Evolutionary conservation across 2,797 vertebrate species (phyloP).

Genomic region (Serranus cabrilla): DNA sequence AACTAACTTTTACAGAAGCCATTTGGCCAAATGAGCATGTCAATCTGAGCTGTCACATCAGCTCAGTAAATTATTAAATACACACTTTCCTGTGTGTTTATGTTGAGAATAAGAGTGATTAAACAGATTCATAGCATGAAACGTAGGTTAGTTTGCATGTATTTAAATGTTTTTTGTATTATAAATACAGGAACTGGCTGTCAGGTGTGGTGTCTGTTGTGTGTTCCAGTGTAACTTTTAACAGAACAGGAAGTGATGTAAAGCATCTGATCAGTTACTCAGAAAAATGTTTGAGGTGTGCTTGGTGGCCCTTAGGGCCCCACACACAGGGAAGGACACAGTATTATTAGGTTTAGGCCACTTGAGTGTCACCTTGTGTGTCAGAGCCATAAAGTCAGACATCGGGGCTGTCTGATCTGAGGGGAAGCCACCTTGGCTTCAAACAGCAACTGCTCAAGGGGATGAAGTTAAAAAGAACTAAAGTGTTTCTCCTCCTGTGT

Average conservation of each 20-base stretch:
- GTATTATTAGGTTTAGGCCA: slow-evolving; percentile 13
- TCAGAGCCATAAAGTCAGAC: not conserved
- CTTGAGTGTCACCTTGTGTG: not conserved
- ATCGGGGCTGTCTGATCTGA: not conserved
- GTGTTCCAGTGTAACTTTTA: not conserved
- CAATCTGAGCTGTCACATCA: not conserved
- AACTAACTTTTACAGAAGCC: not conserved
- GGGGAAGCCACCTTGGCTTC: not conserved
- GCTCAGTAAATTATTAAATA: not conserved
- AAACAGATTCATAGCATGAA: too few relatives aligned
- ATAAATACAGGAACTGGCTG: not conserved
- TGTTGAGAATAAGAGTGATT: not conserved
- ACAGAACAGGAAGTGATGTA: not conserved
- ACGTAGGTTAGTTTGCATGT: too few relatives aligned
- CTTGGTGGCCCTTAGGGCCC: not conserved
- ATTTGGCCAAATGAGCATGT: not conserved
- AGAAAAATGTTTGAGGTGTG: not conserved
- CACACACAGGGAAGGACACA: not conserved
- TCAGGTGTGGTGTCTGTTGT: not conserved
- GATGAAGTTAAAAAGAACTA: not conserved
- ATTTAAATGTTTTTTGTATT: not conserved
- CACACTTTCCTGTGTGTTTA: not conserved
- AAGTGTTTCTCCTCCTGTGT: slow-evolving; percentile 33
- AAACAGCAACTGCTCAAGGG: not conserved
- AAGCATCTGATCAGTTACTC: not conserved